Conservation (phyloP, 2,888 invertebrate species). For the Noctua fimbriata region DNA sequence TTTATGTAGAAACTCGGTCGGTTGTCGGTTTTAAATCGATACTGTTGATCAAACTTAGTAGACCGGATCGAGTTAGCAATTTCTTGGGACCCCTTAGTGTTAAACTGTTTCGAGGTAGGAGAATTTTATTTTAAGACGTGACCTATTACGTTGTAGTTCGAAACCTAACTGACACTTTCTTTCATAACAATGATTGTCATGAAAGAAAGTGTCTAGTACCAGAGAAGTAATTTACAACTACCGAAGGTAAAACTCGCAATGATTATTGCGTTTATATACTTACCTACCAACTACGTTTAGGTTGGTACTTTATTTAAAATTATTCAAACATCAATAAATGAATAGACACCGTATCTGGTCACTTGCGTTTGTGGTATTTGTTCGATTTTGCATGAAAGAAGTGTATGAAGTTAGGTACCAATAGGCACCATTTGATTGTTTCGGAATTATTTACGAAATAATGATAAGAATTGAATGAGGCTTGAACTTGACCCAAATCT, state of each 20-base stretch:
- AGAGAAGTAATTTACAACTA: not conserved
- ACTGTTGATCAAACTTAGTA: constrained; percentile 39
- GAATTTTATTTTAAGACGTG: not conserved
- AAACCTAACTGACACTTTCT: not conserved
- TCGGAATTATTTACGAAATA: not conserved
- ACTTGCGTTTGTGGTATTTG: not conserved
- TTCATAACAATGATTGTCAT: not conserved
- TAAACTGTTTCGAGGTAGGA: constrained; percentile 2
- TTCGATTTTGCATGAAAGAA: not conserved
- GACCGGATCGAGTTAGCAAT: constrained; percentile 4
- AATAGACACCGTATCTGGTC: not conserved
- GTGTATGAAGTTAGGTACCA: not conserved
- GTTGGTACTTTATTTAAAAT: not conserved
- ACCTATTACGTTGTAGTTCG: not conserved
- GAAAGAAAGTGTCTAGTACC: too few species aligned
- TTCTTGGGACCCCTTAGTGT: constrained; percentile 25
- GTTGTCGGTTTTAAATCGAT: constrained; percentile 33
- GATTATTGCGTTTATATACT: not conserved
- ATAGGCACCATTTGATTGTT: not conserved
- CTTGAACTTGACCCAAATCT: constrained; percentile 13
- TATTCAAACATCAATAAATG: not conserved
- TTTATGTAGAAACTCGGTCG: constrained; percentile 13
- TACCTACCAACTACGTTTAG: not conserved
- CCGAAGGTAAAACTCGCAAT: not conserved
- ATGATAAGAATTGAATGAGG: not conserved